Conservation (phyloP, 2,797 vertebrate species). For the Lagorchestes hirsutus region DNA sequence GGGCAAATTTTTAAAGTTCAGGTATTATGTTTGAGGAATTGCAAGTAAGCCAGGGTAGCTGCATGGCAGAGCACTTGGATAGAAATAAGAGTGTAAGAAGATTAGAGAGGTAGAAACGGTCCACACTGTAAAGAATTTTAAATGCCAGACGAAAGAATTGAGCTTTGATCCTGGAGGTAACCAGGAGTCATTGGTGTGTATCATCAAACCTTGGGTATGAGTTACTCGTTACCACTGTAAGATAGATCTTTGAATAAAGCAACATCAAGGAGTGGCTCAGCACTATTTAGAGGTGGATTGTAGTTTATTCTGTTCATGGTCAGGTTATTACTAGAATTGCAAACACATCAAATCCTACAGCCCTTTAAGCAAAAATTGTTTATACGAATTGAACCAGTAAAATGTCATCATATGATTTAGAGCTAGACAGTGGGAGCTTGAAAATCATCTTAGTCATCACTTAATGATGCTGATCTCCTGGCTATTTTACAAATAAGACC, state of each 20-base stretch:
- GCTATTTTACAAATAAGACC: background rate
- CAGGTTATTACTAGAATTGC: background rate
- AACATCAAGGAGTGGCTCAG: background rate
- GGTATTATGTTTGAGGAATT: background rate
- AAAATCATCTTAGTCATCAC: background rate
- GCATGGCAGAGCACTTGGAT: background rate
- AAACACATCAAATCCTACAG: background rate
- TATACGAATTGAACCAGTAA: background rate
- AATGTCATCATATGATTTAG: background rate
- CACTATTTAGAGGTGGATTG: background rate
- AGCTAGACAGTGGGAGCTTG: background rate
- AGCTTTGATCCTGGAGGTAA: background rate
- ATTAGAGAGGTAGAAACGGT: background rate
- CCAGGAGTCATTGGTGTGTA: background rate
- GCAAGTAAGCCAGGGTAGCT: background rate
- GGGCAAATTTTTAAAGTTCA: background rate
- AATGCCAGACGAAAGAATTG: background rate
- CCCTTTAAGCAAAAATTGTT: slow-evolving; percentile 1
- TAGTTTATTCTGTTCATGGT: background rate
- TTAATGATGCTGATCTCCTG: background rate
- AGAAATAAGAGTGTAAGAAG: background rate
- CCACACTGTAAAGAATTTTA: background rate
- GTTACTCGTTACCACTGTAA: background rate
- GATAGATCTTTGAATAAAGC: background rate
- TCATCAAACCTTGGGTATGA: background rate